Base-by-base conservation (phyloP, 2,888 invertebrate species). In the Liodrosophila aerea region DNA sequence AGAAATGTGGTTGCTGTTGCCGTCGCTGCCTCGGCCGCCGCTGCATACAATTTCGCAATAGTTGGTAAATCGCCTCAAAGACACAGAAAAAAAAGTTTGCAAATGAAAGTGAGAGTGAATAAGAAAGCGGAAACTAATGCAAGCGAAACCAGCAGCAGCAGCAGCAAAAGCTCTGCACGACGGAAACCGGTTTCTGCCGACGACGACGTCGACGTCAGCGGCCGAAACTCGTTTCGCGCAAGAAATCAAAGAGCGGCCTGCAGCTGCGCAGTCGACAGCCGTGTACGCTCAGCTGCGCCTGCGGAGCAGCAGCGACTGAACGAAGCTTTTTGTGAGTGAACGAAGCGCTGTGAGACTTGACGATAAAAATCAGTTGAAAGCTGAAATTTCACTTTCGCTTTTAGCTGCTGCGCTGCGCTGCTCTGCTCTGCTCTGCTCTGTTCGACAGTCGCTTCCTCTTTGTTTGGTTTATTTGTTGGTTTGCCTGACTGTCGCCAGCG, bases 361-460 rank as follows among this genome's bases (percentile, higher is more conserved):
- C 51, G 81, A 85, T 85, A 74, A 76, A 85, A 82, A 82, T 85
- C 85, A 64, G 86, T 82, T 73, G 77, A 85, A 87, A 85, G 86
- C 86, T 76, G 86, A 89, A 88, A 88, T 89, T 89, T 89, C 89
- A 89, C 89, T 89, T 89, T 89, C 89, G 88, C 85, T 89, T 89
- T 88, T 84, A 76, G 72, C 31, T 1, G 65, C 56, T 43, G 47
- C 58, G 53, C 56, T 53, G 54, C 43, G 51, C 18, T n/a, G n/a
- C n/a, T n/a, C n/a, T n/a, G n/a, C n/a, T n/a, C n/a, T n/a, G n/a
- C 22, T 22, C 22, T 18, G 58, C 50, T 30, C 46, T 30, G 29
- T 22, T 13, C 47, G 43, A 5, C 22, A 22, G 53, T 45, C 51
- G 66, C 60, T 69, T 72, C 72, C 73, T 60, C 68, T 69, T 69